phyloP scores from a whole-genome alignment of 2,113 vertebrate species.

The Brienomyrus brachyistius region DNA sequence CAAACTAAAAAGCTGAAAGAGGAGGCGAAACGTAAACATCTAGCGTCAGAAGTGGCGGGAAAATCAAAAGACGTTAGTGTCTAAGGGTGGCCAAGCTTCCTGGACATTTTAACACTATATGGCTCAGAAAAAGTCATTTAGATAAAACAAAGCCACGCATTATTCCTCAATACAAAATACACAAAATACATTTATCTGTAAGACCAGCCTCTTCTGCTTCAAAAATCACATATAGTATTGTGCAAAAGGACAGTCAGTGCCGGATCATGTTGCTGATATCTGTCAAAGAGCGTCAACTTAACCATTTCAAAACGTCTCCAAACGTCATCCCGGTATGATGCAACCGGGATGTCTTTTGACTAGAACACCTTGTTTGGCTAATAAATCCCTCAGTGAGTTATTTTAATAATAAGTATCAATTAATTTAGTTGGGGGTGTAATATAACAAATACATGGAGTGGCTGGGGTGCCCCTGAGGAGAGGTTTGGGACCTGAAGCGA shows the following conservation, averaged over 20 bases:
- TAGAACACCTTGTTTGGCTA: neutral
- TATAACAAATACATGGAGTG: neutral
- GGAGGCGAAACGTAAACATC: neutral
- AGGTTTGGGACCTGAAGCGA: neutral
- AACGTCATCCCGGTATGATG: neutral
- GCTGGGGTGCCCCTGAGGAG: neutral
- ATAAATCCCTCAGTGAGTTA: neutral
- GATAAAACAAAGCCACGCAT: neutral
- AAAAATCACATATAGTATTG: neutral
- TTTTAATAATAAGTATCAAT: neutral
- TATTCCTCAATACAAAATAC: neutral
- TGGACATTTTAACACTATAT: neutral
- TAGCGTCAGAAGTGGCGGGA: neutral
- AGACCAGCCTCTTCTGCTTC: neutral
- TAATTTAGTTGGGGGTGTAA: neutral
- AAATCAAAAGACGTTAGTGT: neutral
- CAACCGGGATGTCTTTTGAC: neutral
- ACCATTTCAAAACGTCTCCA: neutral
- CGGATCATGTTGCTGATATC: neutral
- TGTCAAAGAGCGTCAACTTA: neutral
- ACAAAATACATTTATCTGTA: neutral
- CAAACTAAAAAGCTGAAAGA: neutral
- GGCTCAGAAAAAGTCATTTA: neutral
- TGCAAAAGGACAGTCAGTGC: neutral
- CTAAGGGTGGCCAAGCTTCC: neutral